Evolutionary conservation across 2,113 vertebrate species (phyloP).

Genomic region (Microcebus lehilahytsara): DNA sequence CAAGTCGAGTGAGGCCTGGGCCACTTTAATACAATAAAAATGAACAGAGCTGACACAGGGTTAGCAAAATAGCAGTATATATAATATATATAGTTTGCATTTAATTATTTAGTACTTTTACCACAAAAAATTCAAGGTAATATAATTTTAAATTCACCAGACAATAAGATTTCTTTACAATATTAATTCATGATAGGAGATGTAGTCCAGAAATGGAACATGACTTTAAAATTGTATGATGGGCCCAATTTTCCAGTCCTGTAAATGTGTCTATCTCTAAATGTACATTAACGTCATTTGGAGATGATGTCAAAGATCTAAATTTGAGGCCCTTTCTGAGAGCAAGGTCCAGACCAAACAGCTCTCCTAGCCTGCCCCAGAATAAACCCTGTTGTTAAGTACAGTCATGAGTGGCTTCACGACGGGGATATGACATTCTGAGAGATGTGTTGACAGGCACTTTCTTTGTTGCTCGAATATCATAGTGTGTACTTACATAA

Average conservation of each 20-base stretch:
- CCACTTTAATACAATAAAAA: slow-evolving; percentile 5
- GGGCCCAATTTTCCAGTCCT: background rate
- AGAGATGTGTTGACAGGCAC: background rate
- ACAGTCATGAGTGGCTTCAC: background rate
- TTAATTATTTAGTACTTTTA: background rate
- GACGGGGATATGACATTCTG: background rate
- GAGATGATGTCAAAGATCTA: background rate
- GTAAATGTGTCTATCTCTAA: background rate
- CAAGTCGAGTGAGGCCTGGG: background rate
- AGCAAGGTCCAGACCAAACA: background rate
- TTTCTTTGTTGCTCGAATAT: background rate
- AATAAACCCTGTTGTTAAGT: background rate
- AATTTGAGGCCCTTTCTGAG: background rate
- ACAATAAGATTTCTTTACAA: slow-evolving; percentile 23
- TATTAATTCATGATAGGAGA: background rate
- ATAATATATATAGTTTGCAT: background rate
- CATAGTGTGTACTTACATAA: background rate
- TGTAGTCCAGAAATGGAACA: background rate
- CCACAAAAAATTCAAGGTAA: background rate
- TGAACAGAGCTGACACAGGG: background rate
- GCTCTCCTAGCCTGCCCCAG: background rate
- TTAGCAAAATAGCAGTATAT: background rate
- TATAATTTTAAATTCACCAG: background rate
- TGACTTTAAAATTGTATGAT: slow-evolving; percentile 1
- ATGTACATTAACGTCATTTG: background rate